Evolutionary conservation across 1,140 invertebrate species (phyloP).

Genomic region (Pogonomyrmex barbatus): DNA sequence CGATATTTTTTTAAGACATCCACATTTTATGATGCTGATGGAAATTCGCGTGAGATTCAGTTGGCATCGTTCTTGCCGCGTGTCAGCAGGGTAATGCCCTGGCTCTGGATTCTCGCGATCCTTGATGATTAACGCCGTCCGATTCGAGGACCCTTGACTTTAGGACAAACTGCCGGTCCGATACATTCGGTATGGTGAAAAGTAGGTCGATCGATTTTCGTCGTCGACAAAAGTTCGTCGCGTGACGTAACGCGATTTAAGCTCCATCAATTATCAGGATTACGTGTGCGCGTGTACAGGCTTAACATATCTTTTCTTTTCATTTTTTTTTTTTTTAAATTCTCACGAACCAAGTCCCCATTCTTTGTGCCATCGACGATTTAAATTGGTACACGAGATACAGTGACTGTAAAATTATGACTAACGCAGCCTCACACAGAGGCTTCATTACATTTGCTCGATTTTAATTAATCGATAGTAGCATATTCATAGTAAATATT

Average conservation of each 20-base stretch:
- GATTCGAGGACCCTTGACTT: constrained; percentile 56
- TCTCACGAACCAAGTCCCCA: background rate
- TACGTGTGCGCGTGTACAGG: constrained; percentile 38
- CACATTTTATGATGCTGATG: background rate
- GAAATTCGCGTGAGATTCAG: constrained; percentile 8
- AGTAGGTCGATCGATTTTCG: constrained; percentile 81
- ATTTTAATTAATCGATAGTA: constrained; percentile 1
- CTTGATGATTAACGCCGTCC: constrained; percentile 9
- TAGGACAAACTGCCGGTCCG: constrained; percentile 69
- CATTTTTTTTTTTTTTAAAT: background rate
- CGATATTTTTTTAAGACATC: background rate
- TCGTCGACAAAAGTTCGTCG: constrained; percentile 73
- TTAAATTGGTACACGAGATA: background rate
- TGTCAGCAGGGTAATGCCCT: constrained; percentile 17
- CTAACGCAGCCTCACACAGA: background rate
- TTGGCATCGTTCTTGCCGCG: background rate
- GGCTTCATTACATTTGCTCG: background rate
- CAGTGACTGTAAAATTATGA: background rate
- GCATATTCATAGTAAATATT: constrained; percentile 82
- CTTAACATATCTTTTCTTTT: constrained; percentile 16
- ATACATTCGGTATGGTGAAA: constrained; percentile 68
- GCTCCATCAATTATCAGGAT: constrained; percentile 69
- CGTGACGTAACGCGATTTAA: constrained; percentile 74
- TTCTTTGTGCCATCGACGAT: background rate
- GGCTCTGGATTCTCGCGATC: constrained; percentile 3